Base-by-base conservation (phyloP, 2,888 invertebrate genomes). In the Trachelus iudaicus region DNA sequence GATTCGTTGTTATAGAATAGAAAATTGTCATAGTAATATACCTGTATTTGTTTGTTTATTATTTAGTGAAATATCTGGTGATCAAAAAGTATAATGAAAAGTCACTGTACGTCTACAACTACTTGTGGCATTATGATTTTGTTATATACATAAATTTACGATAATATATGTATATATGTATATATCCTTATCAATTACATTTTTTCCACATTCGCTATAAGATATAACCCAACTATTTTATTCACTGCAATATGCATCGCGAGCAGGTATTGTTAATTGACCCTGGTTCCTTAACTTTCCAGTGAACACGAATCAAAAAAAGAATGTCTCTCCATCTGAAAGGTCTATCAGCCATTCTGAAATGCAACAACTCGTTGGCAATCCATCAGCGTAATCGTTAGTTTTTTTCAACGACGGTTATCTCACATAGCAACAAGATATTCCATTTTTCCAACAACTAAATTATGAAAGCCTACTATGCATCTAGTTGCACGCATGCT, bases 381-480 rank as follows among this genome's bases (percentile, higher is more conserved):
- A 84, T 83, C 80, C 81, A 82, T 83, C 83, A 83, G 77, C 77
- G 82, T 79, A 79, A 81, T 81, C 84, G 76, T 80, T 80, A 79
- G 79, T 83, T 83, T 82, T 81, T 81, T 82, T 74, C 80, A 79
- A 76, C 78, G 80, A 82, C 82, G 82, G 81, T 80, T 76, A 77
- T 77, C 75, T 77, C 33, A 75, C 77, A 77, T 68, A 71, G 68
- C 73, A 69, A 78, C 69, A 73, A 78, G 69, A 78, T 78, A 78
- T 78, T 78, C 73, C 76, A 73, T 76, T 71, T 76, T 75, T 76
- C 75, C 76, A 73, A 76, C 78, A 76, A 76, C 75, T 78, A 76
- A 76, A 78, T 78, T 78, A 78, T 76, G 75, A 69, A 76, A 33
- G 71, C 69, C 74, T 34, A 34, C 71, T 30, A 31, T 31, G 31